These are phyloP conservation scores for Lepidocyrtoides sp. DNA, from an alignment of 2,888 invertebrate genomes.

Conservation along the genomic window DNA sequence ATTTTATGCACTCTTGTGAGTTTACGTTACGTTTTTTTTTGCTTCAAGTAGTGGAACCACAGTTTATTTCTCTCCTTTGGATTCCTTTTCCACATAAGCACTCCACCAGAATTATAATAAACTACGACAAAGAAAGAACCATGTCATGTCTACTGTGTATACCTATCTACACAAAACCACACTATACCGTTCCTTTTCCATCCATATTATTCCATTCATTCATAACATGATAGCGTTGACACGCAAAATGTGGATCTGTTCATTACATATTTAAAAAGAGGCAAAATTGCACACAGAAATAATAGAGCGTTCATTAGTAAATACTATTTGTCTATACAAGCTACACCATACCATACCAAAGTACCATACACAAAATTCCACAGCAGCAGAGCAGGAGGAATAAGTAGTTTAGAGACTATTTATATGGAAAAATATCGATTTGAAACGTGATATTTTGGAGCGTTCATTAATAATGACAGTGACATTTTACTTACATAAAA, in stretches of 20 bases:
- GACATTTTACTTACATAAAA: no score
- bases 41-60: no score
- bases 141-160: not conserved
- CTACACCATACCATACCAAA: not conserved
- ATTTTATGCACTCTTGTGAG: not conserved
- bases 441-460: not conserved
- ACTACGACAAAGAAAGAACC: not conserved
- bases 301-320: constrained; percentile 22
- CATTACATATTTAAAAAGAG: not conserved
- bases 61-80: no score
- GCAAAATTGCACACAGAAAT: constrained; percentile 41
- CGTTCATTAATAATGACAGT: not conserved
- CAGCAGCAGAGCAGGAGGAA: no score
- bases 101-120: not conserved
- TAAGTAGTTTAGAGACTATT: no score
- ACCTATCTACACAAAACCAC: no score
- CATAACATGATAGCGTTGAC: constrained; percentile 3
- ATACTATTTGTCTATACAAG: no score
- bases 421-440: constrained; percentile 30
- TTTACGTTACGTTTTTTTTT: not conserved
- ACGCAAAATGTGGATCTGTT: constrained; percentile 62
- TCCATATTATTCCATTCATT: not conserved
- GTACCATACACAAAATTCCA: not conserved
- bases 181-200: not conserved
- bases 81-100: not conserved